Conservation (phyloP, 2,888 invertebrate species). For the Melanotus villosus region DNA sequence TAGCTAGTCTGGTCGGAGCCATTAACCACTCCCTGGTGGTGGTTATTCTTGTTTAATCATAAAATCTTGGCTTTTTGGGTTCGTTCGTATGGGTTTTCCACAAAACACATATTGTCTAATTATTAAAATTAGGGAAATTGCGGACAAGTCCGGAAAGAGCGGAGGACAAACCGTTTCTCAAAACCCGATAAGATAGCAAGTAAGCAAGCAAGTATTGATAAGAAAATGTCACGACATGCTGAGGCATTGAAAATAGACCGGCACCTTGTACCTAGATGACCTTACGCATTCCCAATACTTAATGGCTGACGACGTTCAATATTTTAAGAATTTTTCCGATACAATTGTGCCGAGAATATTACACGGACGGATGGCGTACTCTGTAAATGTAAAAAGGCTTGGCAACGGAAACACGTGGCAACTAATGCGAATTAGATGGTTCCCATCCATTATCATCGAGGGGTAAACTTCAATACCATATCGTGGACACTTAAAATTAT, state of each 20-base stretch:
- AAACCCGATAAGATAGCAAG: slow-evolving; percentile 14
- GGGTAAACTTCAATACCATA: background rate
- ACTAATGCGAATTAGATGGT: slow-evolving; percentile 4
- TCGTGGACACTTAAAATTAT: slow-evolving; percentile 28
- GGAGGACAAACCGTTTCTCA: background rate
- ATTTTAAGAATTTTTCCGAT: background rate
- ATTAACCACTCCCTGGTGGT: slow-evolving; percentile 42
- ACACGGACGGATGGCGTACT: no score
- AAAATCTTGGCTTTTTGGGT: slow-evolving; percentile 17
- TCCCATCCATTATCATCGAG: slow-evolving; percentile 2
- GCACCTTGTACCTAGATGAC: slow-evolving; percentile 1
- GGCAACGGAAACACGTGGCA: background rate
- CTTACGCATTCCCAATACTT: background rate
- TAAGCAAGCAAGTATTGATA: slow-evolving; percentile 12
- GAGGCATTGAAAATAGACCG: slow-evolving; percentile 10
- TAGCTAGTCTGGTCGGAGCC: slow-evolving; percentile 43
- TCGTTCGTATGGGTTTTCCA: background rate
- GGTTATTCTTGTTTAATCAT: slow-evolving; percentile 31
- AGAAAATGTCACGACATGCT: slow-evolving; percentile 27
- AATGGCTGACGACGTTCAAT: background rate
- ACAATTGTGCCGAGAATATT: background rate
- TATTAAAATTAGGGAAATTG: background rate
- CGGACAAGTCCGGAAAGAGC: background rate
- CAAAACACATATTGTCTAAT: background rate
- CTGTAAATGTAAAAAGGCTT: no score